phyloP scores from a whole-genome alignment of 2,888 invertebrate species.

The Pterostichus madidus region DNA sequence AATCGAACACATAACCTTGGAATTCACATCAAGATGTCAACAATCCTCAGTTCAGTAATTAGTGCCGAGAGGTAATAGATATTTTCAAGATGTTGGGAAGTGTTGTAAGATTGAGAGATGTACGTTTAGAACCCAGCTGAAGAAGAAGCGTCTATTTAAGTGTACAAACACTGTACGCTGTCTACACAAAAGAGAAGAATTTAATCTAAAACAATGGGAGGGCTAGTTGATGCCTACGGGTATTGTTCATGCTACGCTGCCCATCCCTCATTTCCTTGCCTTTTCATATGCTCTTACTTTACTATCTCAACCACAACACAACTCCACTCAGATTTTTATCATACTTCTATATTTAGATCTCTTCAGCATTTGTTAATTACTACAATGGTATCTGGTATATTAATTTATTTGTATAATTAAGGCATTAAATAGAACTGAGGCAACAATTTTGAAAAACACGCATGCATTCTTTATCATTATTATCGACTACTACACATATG shows the following conservation, averaged over 20 bases:
- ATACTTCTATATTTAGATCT: background rate
- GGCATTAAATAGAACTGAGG: no score
- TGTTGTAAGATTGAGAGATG: conserved; percentile 1
- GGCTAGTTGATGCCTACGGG: conserved; percentile 44
- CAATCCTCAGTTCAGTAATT: background rate
- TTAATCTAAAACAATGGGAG: conserved; percentile 48
- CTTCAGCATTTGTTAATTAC: no score
- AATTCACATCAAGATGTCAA: background rate
- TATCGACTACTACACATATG: no score
- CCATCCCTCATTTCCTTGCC: conserved; percentile 47
- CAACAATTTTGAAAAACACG: no score
- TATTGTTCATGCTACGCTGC: conserved; percentile 36
- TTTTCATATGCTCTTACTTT: conserved; percentile 40
- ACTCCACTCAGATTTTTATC: background rate
- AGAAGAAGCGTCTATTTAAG: conserved; percentile 9
- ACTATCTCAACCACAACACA: background rate
- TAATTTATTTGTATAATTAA: no score
- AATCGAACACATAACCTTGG: background rate
- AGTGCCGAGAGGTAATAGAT: background rate
- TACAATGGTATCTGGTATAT: no score
- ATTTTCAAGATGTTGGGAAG: conserved; percentile 6
- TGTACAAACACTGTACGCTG: background rate
- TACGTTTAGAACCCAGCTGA: background rate
- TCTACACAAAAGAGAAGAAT: conserved; percentile 50
- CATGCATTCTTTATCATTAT: no score